Percentiles rank a stretch among this genome's conserved stretches.
Conservation (phyloP, 2,797 vertebrate species). For the Periophthalmus magnuspinnatus region DNA sequence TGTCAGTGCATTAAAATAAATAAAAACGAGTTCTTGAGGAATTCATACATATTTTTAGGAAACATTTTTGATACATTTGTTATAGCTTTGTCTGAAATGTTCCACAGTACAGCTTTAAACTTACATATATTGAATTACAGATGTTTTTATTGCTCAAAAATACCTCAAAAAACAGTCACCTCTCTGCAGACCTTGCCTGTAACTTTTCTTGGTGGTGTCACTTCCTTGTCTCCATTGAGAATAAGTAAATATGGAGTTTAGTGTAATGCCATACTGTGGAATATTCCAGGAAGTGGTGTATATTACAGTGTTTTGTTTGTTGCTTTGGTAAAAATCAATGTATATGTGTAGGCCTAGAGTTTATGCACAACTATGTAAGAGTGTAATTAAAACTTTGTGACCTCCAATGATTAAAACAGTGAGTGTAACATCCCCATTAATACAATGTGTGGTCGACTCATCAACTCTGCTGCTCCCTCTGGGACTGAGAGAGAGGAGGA, state of each 20-base stretch:
- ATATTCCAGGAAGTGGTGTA: not conserved
- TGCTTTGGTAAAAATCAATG: too few relatives aligned
- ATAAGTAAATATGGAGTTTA: not conserved
- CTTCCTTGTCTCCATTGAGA: not conserved
- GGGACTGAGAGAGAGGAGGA: slow-evolving; percentile 23
- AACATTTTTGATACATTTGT: too few relatives aligned
- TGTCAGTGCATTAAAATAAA: too few relatives aligned
- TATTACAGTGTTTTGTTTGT: too few relatives aligned
- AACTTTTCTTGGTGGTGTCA: too few relatives aligned
- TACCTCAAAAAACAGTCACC: not conserved
- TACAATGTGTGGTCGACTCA: slow-evolving; percentile 60
- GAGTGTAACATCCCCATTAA: slow-evolving; percentile 56
- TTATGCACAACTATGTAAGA: too few relatives aligned
- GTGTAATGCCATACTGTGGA: not conserved
- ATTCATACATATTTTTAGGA: too few relatives aligned
- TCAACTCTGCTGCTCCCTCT: slow-evolving; percentile 50
- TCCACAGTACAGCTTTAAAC: not conserved
- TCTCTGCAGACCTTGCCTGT: not conserved
- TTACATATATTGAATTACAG: not conserved
- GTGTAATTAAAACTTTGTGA: slow-evolving; percentile 10
- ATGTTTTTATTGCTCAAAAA: not conserved
- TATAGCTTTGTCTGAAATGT: not conserved
- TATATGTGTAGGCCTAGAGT: too few relatives aligned
- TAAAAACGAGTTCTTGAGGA: too few relatives aligned
- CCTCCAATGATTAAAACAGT: slow-evolving; percentile 15